These are phyloP conservation scores for Tethea ocularis DNA, from an alignment of 2,888 invertebrate genomes.

Conservation along the genomic window DNA sequence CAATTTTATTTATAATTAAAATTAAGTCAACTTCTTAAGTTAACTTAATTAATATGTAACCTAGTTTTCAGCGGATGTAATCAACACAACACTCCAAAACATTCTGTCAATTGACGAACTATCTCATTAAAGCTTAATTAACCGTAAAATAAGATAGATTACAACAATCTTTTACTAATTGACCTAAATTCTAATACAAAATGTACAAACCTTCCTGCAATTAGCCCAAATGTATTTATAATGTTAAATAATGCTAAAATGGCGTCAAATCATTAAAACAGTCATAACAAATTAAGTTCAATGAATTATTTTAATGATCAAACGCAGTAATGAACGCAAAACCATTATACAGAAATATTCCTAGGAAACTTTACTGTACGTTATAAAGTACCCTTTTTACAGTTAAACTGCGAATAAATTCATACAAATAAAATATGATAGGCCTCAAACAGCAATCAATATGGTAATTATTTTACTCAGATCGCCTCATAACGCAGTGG, in stretches of 20 bases:
- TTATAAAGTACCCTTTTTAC: not conserved
- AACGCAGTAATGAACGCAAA: not conserved
- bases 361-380: not conserved
- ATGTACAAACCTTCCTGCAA: constrained; percentile 1
- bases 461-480: not conserved
- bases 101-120: not conserved
- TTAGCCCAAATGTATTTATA: not conserved
- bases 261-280: not conserved
- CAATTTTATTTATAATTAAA: not conserved
- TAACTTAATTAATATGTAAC: not conserved
- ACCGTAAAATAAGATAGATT: not conserved
- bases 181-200: constrained; percentile 1
- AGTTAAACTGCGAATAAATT: not conserved
- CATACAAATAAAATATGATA: not conserved
- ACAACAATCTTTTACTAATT: not conserved
- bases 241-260: not conserved
- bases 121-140: constrained; percentile 1
- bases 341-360: not conserved
- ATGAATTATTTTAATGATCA: not conserved
- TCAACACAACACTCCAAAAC: not conserved
- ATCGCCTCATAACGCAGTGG: not conserved
- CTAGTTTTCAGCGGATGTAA: not conserved
- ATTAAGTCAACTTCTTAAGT: not conserved
- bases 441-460: not conserved
- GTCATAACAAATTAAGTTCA: not conserved